phyloP scores from a whole-genome alignment of 2,797 vertebrate species.

The Potorous gilbertii region DNA sequence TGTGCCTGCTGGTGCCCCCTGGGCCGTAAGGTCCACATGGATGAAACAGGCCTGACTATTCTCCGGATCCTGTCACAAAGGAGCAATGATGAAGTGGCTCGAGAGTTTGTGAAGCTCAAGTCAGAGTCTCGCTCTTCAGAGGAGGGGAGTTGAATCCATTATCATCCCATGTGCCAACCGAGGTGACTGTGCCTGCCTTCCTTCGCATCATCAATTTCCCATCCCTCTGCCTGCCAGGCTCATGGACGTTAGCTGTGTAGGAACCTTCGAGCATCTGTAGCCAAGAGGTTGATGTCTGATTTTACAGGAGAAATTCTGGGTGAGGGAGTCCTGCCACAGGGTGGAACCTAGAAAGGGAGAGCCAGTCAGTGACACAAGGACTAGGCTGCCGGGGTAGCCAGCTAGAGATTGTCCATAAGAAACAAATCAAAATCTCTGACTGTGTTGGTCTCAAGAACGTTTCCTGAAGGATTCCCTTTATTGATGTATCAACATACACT shows the following conservation, averaged over 20 bases:
- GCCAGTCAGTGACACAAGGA: constrained; percentile 49
- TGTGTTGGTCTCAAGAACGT: constrained; percentile 13
- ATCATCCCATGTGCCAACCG: constrained; percentile 89
- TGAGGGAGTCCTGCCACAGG: constrained; percentile 49
- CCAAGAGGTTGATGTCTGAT: constrained; percentile 47
- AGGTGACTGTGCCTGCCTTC: constrained; percentile 57
- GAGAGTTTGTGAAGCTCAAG: constrained; percentile 97
- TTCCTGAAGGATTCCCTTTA: constrained; percentile 53
- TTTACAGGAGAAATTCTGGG: constrained; percentile 33
- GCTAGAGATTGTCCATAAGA: constrained; percentile 38
- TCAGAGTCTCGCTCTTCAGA: constrained; percentile 94
- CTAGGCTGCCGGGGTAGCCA: constrained; percentile 1
- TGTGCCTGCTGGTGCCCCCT: constrained; percentile 97
- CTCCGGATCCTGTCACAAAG: constrained; percentile 97
- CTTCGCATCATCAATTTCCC: constrained; percentile 11
- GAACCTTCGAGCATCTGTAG: constrained; percentile 42
- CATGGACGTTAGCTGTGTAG: constrained; percentile 27
- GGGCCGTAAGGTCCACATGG: constrained; percentile 93
- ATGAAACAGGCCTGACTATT: constrained; percentile 96
- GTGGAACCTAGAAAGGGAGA: constrained; percentile 33
- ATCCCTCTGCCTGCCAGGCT: constrained; percentile 6
- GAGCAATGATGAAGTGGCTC: constrained; percentile 96
- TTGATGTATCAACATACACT: background rate
- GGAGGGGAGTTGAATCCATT: constrained; percentile 91
- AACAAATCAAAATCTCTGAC: constrained; percentile 30